Percentiles rank a stretch among this genome's conserved stretches.
Conservation (phyloP, 1,140 invertebrate genomes). For the Frieseomelitta varia region DNA sequence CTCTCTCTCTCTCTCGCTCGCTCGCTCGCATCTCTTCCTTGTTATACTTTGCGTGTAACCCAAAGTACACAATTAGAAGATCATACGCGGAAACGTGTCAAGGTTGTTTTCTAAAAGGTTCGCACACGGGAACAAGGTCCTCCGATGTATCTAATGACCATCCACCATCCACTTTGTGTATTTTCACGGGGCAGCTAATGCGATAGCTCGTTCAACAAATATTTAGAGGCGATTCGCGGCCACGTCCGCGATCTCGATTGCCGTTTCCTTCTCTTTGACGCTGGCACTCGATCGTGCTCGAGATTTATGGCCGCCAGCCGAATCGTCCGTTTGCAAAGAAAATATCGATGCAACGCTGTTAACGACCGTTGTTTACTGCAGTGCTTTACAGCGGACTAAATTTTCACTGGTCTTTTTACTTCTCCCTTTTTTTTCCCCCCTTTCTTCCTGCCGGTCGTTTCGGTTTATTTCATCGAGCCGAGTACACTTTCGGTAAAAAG, state of each 20-base stretch:
- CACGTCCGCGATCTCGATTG: not conserved
- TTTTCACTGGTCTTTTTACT: not conserved
- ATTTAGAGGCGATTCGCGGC: conserved; percentile 17
- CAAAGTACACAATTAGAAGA: conserved; percentile 32
- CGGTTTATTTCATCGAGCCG: not conserved
- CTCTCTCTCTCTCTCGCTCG: not conserved
- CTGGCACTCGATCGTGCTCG: not conserved
- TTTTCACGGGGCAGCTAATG: conserved; percentile 18
- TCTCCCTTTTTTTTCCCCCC: too few relatives aligned
- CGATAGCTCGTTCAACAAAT: conserved; percentile 19
- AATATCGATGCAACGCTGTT: not conserved
- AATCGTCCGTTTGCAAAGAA: conserved; percentile 20
- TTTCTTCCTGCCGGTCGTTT: not conserved
- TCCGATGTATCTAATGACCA: not conserved
- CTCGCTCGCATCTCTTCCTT: not conserved
- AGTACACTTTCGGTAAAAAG: not conserved
- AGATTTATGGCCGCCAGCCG: conserved; percentile 16
- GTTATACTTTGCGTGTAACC: not conserved
- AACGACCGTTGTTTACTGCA: not conserved
- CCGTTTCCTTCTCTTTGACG: not conserved
- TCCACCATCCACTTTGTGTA: not conserved
- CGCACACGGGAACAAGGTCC: not conserved
- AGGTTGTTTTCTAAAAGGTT: conserved; percentile 25
- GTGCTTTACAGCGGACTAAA: not conserved
- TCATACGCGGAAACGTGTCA: conserved; percentile 28